Evolutionary conservation across 2,113 vertebrate species (phyloP).

Genomic region (Menura novaehollandiae): DNA sequence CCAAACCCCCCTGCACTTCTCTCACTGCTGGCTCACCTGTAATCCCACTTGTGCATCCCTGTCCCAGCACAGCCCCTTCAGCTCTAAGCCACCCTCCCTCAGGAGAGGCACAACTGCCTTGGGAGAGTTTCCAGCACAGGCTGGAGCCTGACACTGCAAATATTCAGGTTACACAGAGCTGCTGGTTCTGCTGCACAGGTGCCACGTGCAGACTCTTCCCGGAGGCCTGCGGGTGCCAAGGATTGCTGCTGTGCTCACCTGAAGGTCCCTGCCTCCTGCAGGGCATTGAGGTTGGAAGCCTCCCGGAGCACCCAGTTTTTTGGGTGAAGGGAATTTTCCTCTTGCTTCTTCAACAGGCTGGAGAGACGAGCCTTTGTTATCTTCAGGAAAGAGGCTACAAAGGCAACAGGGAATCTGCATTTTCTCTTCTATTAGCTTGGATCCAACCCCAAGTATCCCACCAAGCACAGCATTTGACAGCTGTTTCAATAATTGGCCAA

Average conservation of each 20-base stretch:
- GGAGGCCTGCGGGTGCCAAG: not conserved
- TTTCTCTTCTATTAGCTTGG: not conserved
- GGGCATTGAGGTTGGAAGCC: conserved; percentile 84
- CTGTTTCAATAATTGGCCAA: not conserved
- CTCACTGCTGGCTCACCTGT: not conserved
- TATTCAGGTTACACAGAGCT: not conserved
- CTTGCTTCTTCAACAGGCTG: conserved; percentile 74
- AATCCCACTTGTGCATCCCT: not conserved
- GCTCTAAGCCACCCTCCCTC: not conserved
- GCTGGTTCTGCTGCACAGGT: not conserved
- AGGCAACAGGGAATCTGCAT: not conserved
- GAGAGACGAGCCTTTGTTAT: conserved; percentile 78
- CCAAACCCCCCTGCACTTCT: not conserved
- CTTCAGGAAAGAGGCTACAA: conserved; percentile 81
- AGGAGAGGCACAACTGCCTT: not conserved
- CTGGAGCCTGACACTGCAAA: not conserved
- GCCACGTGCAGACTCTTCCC: not conserved
- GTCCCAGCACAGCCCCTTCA: not conserved
- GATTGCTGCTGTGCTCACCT: conserved; percentile 69
- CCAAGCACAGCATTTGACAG: not conserved
- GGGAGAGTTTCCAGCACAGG: not conserved
- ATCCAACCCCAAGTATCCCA: not conserved
- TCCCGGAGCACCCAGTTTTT: conserved; percentile 86
- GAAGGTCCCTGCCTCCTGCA: conserved; percentile 97
- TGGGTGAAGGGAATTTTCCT: conserved; percentile 60